Conservation (phyloP, 2,113 vertebrate species). For the Desmodus rotundus region DNA sequence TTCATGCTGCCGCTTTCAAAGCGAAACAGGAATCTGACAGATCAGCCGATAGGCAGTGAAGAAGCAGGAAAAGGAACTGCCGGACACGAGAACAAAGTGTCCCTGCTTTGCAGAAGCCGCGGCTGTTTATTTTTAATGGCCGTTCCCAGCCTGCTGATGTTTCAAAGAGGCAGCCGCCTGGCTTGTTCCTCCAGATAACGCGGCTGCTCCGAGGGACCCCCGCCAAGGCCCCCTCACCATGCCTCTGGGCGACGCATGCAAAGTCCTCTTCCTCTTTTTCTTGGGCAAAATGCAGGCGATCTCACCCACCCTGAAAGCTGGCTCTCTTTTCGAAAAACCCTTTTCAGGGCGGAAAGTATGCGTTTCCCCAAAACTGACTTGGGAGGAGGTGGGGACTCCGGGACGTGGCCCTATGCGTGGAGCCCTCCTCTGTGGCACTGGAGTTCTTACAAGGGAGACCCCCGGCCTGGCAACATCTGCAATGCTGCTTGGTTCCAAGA, state of each 20-base stretch:
- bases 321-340: background rate
- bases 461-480: background rate
- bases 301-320: background rate
- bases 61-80: slow-evolving; percentile 35
- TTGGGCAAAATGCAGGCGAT: background rate
- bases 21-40: background rate
- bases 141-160: background rate
- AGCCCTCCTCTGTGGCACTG: background rate
- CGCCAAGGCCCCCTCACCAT: background rate
- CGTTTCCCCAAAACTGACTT: too few species aligned
- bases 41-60: background rate
- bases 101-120: background rate
- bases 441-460: rapidly evolving
- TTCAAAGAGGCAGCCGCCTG: background rate
- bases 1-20: background rate
- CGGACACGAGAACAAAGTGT: background rate
- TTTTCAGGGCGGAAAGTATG: background rate
- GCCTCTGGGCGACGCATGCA: background rate
- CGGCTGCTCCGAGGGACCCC: background rate
- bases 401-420: too few species aligned
- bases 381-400: rapidly evolving
- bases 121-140: background rate
- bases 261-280: background rate
- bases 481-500: too few species aligned
- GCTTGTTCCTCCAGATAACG: background rate